Conservation (phyloP, 2,113 vertebrate genomes). For the Pseudorhombus dupliciocellatus region DNA sequence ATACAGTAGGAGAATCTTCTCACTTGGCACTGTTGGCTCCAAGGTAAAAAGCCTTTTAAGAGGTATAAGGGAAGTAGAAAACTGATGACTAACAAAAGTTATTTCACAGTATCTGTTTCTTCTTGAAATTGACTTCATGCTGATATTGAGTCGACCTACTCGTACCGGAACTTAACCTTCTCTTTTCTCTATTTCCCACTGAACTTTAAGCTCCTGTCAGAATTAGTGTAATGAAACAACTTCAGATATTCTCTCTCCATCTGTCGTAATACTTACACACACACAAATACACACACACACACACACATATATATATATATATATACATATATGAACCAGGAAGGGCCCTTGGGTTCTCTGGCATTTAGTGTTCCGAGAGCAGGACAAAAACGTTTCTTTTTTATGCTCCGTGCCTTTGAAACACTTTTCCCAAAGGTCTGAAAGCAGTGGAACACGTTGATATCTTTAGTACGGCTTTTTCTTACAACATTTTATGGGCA, state of each 20-base stretch:
- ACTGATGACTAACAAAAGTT: slow-evolving; percentile 6
- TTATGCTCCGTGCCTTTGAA: neutral
- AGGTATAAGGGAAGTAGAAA: neutral
- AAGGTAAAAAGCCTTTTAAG: neutral
- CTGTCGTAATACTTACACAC: neutral
- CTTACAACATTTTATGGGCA: neutral
- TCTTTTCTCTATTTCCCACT: neutral
- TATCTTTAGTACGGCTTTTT: neutral
- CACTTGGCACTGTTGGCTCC: slow-evolving; percentile 1
- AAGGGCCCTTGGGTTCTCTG: neutral
- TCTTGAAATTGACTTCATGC: slow-evolving; percentile 6
- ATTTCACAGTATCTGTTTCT: slow-evolving; percentile 9
- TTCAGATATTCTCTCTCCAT: neutral
- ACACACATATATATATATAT: neutral
- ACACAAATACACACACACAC: neutral
- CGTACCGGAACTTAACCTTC: neutral
- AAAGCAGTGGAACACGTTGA: neutral
- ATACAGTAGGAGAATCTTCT: slow-evolving; percentile 7
- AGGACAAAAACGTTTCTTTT: neutral
- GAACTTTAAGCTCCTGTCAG: slow-evolving; percentile 6
- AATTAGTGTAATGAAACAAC: neutral
- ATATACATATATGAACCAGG: neutral
- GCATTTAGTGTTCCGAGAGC: neutral
- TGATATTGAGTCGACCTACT: slow-evolving; percentile 1
- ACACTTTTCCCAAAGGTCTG: neutral